Percentiles rank a stretch among this genome's conserved stretches.
These are phyloP conservation scores for Gambusia yucatana DNA, from an alignment of 2,797 vertebrate genomes.

Conservation along the genomic window DNA sequence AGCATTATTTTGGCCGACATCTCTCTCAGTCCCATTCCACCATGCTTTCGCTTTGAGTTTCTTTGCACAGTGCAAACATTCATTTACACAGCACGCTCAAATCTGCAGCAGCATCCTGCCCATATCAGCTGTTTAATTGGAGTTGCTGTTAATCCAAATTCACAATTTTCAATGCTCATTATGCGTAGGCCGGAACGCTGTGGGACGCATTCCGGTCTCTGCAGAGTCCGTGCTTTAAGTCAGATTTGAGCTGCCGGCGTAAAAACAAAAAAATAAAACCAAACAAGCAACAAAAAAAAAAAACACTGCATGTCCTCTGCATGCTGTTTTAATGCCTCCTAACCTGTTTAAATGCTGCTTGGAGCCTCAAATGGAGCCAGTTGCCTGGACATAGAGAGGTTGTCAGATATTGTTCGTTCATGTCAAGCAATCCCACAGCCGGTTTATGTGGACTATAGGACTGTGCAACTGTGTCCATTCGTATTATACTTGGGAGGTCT, in stretches of 20 bases:
- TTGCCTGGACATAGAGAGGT: slow-evolving; percentile 30
- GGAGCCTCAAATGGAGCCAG: slow-evolving; percentile 74
- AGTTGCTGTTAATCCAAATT: neutral
- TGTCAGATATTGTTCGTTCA: slow-evolving; percentile 13
- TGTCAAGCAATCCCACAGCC: slow-evolving; percentile 1
- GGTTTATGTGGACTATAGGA: neutral
- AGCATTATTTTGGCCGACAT: slow-evolving; percentile 67
- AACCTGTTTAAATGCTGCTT: slow-evolving; percentile 45
- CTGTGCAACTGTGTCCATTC: neutral
- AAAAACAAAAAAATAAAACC: slow-evolving; percentile 1
- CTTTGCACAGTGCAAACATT: slow-evolving; percentile 21
- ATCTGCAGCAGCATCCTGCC: slow-evolving; percentile 29
- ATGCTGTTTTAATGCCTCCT: slow-evolving; percentile 45
- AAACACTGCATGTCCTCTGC: slow-evolving; percentile 44
- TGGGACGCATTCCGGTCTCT: neutral
- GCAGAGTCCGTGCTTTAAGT: slow-evolving; percentile 8
- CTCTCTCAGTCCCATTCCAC: slow-evolving; percentile 44
- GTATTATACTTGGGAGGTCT: neutral
- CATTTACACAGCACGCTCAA: slow-evolving; percentile 54
- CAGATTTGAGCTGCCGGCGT: slow-evolving; percentile 60
- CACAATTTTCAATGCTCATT: neutral
- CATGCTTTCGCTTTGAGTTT: slow-evolving; percentile 48
- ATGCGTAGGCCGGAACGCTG: neutral
- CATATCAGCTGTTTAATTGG: neutral
- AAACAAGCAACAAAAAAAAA: neutral